Evolutionary conservation across 2,113 vertebrate species (phyloP).

Genomic region (Colius striatus): DNA sequence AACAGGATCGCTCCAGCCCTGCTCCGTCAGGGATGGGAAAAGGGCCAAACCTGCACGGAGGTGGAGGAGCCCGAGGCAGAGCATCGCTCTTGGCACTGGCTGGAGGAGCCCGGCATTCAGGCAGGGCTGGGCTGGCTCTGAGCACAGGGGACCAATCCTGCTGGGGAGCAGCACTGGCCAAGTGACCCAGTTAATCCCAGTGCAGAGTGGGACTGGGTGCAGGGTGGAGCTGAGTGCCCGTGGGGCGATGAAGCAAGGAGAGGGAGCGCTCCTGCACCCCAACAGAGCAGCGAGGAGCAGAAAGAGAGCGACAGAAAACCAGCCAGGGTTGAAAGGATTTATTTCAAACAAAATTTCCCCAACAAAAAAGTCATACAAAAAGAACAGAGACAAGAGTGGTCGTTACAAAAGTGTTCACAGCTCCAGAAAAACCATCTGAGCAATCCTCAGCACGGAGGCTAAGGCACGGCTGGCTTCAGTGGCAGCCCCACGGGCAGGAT

Average conservation of each 20-base stretch:
- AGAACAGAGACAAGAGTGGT: neutral
- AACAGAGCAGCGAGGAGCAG: neutral
- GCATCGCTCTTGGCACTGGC: fast-evolving
- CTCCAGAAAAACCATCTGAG: slow-evolving; percentile 6
- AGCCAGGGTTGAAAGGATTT: neutral
- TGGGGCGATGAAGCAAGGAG: neutral
- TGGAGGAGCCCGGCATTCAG: fast-evolving
- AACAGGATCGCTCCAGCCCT: fast-evolving
- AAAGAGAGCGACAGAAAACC: neutral
- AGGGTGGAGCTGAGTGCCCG: neutral
- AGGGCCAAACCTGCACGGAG: neutral
- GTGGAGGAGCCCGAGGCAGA: neutral
- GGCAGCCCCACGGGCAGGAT: neutral
- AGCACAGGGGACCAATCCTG: neutral
- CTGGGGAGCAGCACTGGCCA: fast-evolving
- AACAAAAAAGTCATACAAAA: neutral
- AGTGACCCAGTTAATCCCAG: neutral
- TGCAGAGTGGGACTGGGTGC: neutral
- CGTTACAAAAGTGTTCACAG: slow-evolving; percentile 11
- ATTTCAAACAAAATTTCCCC: neutral
- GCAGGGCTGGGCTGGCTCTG: neutral
- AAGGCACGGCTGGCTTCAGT: neutral
- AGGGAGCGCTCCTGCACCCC: neutral
- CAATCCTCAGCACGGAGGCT: neutral
- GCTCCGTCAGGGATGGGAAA: neutral